Conservation (phyloP, 2,113 vertebrate genomes). For the Strix aluco region DNA sequence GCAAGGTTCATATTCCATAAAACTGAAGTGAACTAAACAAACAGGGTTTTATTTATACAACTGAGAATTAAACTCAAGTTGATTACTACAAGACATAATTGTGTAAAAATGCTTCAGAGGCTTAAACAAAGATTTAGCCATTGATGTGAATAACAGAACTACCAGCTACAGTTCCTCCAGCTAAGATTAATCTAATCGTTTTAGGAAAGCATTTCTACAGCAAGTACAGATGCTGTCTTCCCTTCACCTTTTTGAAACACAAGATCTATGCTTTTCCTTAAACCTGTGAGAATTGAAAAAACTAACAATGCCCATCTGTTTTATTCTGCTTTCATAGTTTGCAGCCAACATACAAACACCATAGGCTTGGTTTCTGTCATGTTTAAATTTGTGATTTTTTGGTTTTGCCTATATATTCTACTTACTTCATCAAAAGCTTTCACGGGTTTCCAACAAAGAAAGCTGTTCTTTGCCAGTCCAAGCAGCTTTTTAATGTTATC, state of each 20-base stretch:
- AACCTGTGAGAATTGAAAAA: neutral
- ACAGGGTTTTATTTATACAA: neutral
- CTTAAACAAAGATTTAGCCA: neutral
- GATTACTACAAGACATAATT: neutral
- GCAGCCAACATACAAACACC: neutral
- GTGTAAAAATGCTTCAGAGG: neutral
- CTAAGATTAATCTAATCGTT: neutral
- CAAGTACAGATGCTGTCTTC: neutral
- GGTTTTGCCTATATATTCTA: neutral
- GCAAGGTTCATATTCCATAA: neutral
- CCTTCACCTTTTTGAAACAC: neutral
- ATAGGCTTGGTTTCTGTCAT: neutral
- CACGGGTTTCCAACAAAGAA: neutral
- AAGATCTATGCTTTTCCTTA: neutral
- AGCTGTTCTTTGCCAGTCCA: neutral
- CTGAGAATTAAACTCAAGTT: neutral
- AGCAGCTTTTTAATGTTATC: neutral
- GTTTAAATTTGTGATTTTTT: neutral
- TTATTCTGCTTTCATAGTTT: neutral
- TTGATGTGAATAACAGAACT: neutral
- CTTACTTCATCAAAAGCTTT: neutral
- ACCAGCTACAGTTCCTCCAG: neutral
- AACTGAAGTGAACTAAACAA: neutral
- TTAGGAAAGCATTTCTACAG: neutral
- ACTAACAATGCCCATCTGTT: neutral